phyloP scores from a whole-genome alignment of 2,113 vertebrate genomes.

The Forbesichthys papilliferus region DNA sequence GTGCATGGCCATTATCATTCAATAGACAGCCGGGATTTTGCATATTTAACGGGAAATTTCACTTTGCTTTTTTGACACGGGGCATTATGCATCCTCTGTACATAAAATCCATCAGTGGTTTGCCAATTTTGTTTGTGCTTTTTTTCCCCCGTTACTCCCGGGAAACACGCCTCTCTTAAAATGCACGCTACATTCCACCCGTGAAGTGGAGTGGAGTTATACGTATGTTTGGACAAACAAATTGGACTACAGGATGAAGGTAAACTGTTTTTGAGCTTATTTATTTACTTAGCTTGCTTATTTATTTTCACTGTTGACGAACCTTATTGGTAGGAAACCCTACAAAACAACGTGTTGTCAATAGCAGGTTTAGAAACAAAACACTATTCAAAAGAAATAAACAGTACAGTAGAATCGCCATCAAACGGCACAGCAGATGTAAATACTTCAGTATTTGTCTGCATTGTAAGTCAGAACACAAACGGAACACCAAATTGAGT shows the following conservation, averaged over 20 bases:
- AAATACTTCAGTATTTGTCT: too few species aligned
- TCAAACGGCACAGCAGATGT: too few species aligned
- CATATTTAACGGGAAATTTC: conserved; percentile 75
- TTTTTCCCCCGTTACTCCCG: conserved; percentile 43
- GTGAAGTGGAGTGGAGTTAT: conserved; percentile 59
- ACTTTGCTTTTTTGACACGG: conserved; percentile 72
- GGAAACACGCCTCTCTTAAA: conserved; percentile 55
- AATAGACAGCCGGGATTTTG: conserved; percentile 72
- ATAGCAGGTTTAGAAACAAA: conserved; percentile 23
- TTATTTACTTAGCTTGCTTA: conserved; percentile 34
- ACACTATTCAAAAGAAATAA: not conserved
- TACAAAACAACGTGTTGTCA: conserved; percentile 25
- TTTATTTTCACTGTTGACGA: conserved; percentile 40
- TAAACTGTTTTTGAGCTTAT: conserved; percentile 37
- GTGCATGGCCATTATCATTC: conserved; percentile 73
- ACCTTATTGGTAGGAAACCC: conserved; percentile 14
- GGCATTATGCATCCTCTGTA: conserved; percentile 71
- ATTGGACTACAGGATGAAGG: conserved; percentile 59
- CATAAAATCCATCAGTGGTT: conserved; percentile 67
- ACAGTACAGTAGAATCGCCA: too few species aligned
- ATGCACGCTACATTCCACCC: conserved; percentile 52
- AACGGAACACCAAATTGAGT: too few species aligned
- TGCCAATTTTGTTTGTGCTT: conserved; percentile 66
- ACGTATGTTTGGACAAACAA: conserved; percentile 63
- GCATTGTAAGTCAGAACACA: too few species aligned